Evolutionary conservation across 2,888 invertebrate species (phyloP), one percentile per base, ranked within the genome.

Genomic region (Chorisops tibialis): DNA sequence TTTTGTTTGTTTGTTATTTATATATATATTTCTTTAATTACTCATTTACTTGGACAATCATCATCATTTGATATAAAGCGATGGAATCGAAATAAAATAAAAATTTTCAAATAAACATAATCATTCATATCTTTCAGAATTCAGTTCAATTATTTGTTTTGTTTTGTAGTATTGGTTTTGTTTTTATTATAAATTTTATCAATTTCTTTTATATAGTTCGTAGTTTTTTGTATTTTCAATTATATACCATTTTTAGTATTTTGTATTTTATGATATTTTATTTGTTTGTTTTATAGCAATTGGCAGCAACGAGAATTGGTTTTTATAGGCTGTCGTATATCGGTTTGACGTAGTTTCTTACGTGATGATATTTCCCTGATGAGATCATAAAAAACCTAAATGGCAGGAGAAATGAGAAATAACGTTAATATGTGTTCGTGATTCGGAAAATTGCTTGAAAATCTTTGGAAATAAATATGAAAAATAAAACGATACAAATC

Each of bases 281-380:
- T 60, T 58, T 43, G 56, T 62, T 41, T 43, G 48, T 68, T 68
- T 74, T 76, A 78, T 72, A 78, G 73, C 76, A 78, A 73, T 78
- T 77, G 78, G 78, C 78, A 78, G 77, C 78, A 78, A 72, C 72
- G 75, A 73, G 76, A 72, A 72, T 74, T 74, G 70, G 74, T 71
- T 74, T 78, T 76, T 70, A 71, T 72, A 71, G 77, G 75, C 74
- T 75, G 76, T 74, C 74, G 73, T 65, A 75, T 73, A 70, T 76
- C 78, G 69, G 75, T 75, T 71, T 76, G 75, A 72, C 77, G 77
- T 70, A 74, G 75, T 72, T 77, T 78, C 70, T 79, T 79, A 69
- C 76, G 78, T 70, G 75, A 74, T 72, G 77, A 75, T 69, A 79
- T 78, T 73, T 78, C 78, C 74, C 75, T 77, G 76, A 79, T 77